Base-by-base conservation (phyloP, 1,140 invertebrate species). In the Aphidius ervi region DNA sequence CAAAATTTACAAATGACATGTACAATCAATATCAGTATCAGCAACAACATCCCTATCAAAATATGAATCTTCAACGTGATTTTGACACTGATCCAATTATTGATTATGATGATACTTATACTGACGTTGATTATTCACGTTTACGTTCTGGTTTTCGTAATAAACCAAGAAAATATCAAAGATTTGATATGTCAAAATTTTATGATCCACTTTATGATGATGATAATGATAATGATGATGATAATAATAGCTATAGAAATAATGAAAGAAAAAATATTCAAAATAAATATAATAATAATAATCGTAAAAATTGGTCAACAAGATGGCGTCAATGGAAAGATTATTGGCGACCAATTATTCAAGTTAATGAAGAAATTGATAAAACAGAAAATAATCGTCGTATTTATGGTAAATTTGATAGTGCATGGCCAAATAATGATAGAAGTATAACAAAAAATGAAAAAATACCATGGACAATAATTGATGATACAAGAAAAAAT, bases 51-150 rank as follows among this genome's bases (percentile, higher is more conserved):
- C 61, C 61, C n/a, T 64, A 63, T 41, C 16, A 1, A 16, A 16
- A 16, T 16, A 48, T 45, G 23, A 50, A 65, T n/a, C 10, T 58
- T 42, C 42, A 53, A 1, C 37, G 59, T 7, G 50, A 55, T 10
- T 61, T 56, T 43, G 59, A 42, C 5, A 43, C 49, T 20, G 47
- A 49, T 4, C 10, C n/a, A 9, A 42, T 39, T 3, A 31, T 58
- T 41, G 61, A 65, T 59, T 65, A 65, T 52, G 61, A 63, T 20
- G 64, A 61, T 10, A 23, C 58, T n/a, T 58, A 50, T 56, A 56
- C 50, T 10, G 53, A 56, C 8, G 47, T 46, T 46, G 56, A 57
- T 6, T 62, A 57, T 46, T 31, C 47, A 20, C 54, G 47, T 50
- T 31, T 31, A 31, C 53, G 48, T 56, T 46, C 23, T 9, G 53